These are phyloP conservation scores for Ashinkailepas kermadecensis DNA, from an alignment of 2,888 invertebrate genomes.

Conservation along the genomic window DNA sequence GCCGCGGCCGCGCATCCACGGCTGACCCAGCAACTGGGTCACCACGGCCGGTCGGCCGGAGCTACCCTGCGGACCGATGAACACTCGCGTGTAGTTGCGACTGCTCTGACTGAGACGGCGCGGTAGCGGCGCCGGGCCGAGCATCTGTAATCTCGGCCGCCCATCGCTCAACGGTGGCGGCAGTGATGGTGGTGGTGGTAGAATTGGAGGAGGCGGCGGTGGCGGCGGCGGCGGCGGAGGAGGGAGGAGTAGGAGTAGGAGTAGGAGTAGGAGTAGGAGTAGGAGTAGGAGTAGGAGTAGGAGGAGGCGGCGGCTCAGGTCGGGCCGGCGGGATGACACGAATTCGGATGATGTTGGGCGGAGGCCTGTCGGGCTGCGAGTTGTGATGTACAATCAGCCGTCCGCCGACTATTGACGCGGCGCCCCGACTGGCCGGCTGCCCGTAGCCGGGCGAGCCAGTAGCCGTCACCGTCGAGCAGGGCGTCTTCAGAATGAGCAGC, in stretches of 20 bases:
- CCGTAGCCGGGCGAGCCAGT: background rate
- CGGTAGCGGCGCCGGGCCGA: background rate
- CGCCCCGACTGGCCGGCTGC: background rate
- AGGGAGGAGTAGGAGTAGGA: too few species aligned
- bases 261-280: background rate
- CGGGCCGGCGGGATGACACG: slow-evolving; percentile 3
- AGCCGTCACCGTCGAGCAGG: background rate
- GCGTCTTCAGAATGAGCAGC: background rate
- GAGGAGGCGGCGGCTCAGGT: background rate
- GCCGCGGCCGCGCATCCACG: background rate
- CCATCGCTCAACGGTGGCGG: background rate
- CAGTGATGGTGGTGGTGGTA: background rate
- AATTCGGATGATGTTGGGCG: slow-evolving; percentile 20
- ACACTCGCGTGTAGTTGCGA: slow-evolving; percentile 11
- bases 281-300: background rate
- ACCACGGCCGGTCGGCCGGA: background rate
- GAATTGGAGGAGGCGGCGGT: background rate
- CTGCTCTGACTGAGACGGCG: background rate
- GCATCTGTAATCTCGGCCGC: background rate
- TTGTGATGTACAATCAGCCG: slow-evolving; percentile 6
- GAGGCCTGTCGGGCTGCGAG: slow-evolving; percentile 16
- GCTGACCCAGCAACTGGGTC: background rate
- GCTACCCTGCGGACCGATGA: too few species aligned
- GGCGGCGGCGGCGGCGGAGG: background rate
- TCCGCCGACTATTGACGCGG: background rate